A percentile compares a stretch with the other conserved stretches of the same genome.
phyloP scores from a whole-genome alignment of 2,888 invertebrate genomes.

The Limnephilus lunatus region DNA sequence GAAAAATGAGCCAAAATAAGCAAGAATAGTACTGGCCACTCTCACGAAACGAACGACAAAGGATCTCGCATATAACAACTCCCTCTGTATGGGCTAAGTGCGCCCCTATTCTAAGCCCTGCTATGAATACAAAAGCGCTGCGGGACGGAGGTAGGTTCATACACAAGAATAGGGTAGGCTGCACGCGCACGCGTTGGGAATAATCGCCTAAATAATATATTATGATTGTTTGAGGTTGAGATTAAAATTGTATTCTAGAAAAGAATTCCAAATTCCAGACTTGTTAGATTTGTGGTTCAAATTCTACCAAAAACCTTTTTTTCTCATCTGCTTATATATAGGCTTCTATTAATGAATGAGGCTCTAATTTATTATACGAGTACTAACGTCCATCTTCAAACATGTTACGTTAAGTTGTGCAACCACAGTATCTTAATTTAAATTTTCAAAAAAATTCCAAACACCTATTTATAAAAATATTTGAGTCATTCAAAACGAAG shows the following conservation, averaged over 20 bases:
- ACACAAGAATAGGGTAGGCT: conserved; percentile 2
- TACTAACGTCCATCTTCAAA: not conserved
- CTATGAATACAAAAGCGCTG: conserved; percentile 32
- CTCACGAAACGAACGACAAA: conserved; percentile 7
- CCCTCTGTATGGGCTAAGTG: conserved; percentile 34
- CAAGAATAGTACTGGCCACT: not conserved
- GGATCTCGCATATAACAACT: conserved; percentile 25
- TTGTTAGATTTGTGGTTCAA: not conserved
- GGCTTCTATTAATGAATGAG: not conserved
- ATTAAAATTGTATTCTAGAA: not conserved
- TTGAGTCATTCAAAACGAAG: not conserved
- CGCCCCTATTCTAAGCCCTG: conserved; percentile 15
- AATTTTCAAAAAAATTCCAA: not conserved
- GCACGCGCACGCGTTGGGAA: conserved; percentile 11
- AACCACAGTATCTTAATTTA: too few species aligned
- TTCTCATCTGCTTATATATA: not conserved
- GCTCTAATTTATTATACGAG: not conserved
- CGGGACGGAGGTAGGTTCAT: not conserved
- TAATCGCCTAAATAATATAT: conserved; percentile 9
- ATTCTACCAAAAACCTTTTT: not conserved
- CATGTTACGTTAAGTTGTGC: too few species aligned
- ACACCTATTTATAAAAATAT: not conserved
- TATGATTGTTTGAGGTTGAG: not conserved
- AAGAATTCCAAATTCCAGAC: not conserved
- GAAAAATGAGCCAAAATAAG: not conserved